Evolutionary conservation across 1,140 invertebrate species (phyloP).

Genomic region (Drosophila kikkawai): DNA sequence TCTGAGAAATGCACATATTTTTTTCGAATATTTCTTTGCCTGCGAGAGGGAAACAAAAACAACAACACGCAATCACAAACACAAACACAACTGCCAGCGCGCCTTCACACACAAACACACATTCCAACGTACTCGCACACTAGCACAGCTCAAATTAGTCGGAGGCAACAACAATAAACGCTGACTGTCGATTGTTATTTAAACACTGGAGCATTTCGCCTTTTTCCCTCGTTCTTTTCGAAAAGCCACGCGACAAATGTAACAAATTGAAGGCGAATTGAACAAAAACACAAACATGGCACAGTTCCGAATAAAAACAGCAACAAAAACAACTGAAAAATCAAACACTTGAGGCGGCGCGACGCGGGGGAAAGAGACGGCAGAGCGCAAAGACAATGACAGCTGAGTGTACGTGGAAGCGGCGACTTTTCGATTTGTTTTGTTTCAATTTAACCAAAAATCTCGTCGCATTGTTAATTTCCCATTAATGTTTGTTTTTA

Average conservation of each 20-base stretch:
- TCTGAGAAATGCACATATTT: constrained; percentile 29
- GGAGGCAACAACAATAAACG: constrained; percentile 60
- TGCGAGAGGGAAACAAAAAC: constrained; percentile 22
- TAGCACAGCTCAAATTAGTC: constrained; percentile 64
- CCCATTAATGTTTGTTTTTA: constrained; percentile 2
- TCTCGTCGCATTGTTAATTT: constrained; percentile 11
- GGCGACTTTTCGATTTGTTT: constrained; percentile 40
- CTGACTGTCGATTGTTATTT: constrained; percentile 47
- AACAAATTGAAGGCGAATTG: constrained; percentile 21
- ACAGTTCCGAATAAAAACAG: constrained; percentile 36
- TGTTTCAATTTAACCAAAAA: constrained; percentile 21
- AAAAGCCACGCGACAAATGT: constrained; percentile 44
- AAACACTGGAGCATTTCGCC: constrained; percentile 22
- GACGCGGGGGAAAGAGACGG: constrained; percentile 27
- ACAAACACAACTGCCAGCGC: constrained; percentile 27
- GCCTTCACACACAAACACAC: constrained; percentile 24
- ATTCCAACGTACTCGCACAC: constrained; percentile 21
- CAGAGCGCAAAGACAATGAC: constrained; percentile 28
- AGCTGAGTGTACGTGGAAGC: constrained; percentile 46
- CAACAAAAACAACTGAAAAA: constrained; percentile 59
- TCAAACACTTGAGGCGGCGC: constrained; percentile 63
- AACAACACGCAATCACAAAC: constrained; percentile 33
- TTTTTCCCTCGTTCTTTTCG: constrained; percentile 5
- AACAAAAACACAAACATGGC: constrained; percentile 40
- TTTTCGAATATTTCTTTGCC: constrained; percentile 30